Evolutionary conservation across 2,888 invertebrate species (phyloP), one percentile per base, ranked within the genome.

Genomic region (Daptonema setosum): DNA sequence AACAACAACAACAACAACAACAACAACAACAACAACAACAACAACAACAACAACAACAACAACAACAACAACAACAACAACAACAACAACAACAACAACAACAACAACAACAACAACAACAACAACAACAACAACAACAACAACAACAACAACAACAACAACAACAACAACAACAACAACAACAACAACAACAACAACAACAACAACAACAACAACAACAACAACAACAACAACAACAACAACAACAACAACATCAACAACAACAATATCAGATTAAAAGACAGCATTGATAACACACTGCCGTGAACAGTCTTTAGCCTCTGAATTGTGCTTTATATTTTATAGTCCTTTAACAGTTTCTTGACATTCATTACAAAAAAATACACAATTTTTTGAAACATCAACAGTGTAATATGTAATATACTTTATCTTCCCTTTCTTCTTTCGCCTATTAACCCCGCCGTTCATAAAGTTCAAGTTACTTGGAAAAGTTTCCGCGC

Each of bases 41-140:
- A 25, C 24, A 50, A 50, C 24, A 50, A 50, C 26, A 50, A 50
- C 26, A 50, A 50, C 26, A 50, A 50, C 50, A 50, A 50, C 50
- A 50, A 50, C 50, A 50, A 50, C 50, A 50, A 50, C 50, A 50
- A 50, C 50, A 50, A 50, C 50, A 50, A 50, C 50, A 50, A 50
- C 50, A 50, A 50, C 50, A 50, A 50, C 50, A 50, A 50, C 50
- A 50, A 50, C 50, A 50, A 50, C 50, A 50, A 50, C 50, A 50
- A 50, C 50, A 50, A 50, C 50, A 50, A 50, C 50, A 50, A 50
- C 50, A 50, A 50, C 50, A 50, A 50, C 50, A 50, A 50, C 50
- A 50, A 50, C 50, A 50, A 50, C 50, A 50, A 50, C 50, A 50
- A 50, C 50, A 50, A 50, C 50, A 50, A 50, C 50, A 50, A 50